Evolutionary conservation across 2,113 vertebrate genomes (phyloP), one percentile per base, ranked within the genome.

Genomic region (Baryphthengus martii): DNA sequence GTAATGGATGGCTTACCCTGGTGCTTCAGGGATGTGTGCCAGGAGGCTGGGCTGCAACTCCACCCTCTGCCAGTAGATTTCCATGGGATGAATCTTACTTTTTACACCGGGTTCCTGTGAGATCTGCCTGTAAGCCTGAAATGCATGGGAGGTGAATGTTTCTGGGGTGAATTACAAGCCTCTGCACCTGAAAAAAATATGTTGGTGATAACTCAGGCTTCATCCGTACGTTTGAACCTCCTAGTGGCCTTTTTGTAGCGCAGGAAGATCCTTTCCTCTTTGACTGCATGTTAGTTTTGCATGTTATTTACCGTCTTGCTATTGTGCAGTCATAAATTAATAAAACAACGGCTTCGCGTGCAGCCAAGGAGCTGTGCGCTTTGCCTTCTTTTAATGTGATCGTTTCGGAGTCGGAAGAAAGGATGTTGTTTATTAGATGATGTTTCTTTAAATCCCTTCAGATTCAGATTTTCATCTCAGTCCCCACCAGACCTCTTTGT

Each of bases 301-400:
- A 49, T 70, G 67, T 83, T 94, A 94, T 88, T 95, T 96, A 96
- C 78, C 11, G 28, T 85, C 74, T 29, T 62, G 50, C 77, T 92
- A 10, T 94, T 96, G 78, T 88, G 78, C 62, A 91, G 67, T 83
- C 88, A 94, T 97, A 90, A 95, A 95, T 96, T 95, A 96, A 77
- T 96, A 95, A 96, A 94, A 56, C 55, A 39, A 59, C 0, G 1
- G 24, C 45, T 95, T 94, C 2, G 3, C 35, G 44, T 72, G 77
- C 79, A 93, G 82, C 63, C 29, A 44, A 71, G 66, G 70, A 72
- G 59, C 71, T 90, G 40, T 83, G 75, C 85, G 40, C 82, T 95
- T 80, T 83, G 72, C 55, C 63, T 94, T 91, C 62, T 89, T 85
- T 73, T 74, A 79, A 83, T 66, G 63, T 63, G 55, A 67, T 66